These are phyloP conservation scores for Stichopus horrens DNA, from an alignment of 53 echinoderm and acorn worm genomes.

Conservation along the genomic window DNA sequence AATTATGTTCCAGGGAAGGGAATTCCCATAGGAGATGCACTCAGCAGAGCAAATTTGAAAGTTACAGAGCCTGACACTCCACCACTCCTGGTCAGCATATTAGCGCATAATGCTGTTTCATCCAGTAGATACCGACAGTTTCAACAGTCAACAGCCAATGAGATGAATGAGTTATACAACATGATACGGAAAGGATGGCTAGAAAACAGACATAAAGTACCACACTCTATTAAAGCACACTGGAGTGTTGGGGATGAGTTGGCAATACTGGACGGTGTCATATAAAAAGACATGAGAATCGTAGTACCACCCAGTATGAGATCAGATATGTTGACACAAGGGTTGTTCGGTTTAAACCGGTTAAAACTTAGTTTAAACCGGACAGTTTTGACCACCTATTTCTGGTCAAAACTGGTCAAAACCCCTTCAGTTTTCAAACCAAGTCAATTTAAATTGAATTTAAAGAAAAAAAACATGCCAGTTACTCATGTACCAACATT, in stretches of 20 bases:
- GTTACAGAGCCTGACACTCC: conserved; percentile 45
- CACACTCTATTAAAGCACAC: conserved; percentile 52
- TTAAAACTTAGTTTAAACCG: no score
- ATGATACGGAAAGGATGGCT: conserved; percentile 74
- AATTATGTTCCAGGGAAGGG: conserved; percentile 51
- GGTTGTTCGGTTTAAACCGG: no score
- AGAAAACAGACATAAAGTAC: conserved; percentile 52
- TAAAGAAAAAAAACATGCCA: no score
- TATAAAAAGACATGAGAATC: conserved; percentile 65
- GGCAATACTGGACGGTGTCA: conserved; percentile 52
- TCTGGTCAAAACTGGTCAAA: no score
- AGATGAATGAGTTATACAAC: conserved; percentile 45
- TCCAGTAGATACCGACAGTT: conserved; percentile 47
- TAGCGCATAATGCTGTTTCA: conserved; percentile 41
- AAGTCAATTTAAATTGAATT: no score
- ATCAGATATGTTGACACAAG: conserved; percentile 31
- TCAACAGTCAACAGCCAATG: conserved; percentile 38
- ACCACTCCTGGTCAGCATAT: conserved; percentile 56
- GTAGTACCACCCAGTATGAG: conserved; percentile 54
- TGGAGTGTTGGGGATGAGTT: conserved; percentile 63
- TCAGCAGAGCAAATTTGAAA: conserved; percentile 50
- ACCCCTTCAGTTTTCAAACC: no score
- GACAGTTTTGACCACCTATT: no score
- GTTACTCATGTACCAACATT: no score
- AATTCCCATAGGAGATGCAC: conserved; percentile 44